Conservation (phyloP, 2,113 vertebrate species). For the Eulemur rufifrons region DNA sequence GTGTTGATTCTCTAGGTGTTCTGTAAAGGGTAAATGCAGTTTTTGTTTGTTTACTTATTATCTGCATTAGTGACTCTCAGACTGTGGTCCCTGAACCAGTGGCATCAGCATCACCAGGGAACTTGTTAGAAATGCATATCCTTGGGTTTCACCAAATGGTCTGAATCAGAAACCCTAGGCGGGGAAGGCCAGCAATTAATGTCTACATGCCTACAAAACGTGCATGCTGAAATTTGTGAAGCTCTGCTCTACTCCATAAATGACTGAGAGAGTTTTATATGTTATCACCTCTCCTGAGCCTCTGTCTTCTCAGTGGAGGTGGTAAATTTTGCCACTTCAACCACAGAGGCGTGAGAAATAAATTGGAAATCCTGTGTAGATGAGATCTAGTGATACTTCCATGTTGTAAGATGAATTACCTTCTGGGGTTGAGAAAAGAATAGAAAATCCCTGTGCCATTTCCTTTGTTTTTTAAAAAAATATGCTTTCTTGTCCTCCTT, state of each 20-base stretch:
- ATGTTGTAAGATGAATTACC: slow-evolving; percentile 4
- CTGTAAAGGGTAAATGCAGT: background rate
- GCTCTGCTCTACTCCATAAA: background rate
- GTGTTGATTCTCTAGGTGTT: background rate
- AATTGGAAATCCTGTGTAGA: slow-evolving; percentile 11
- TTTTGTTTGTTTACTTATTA: slow-evolving; percentile 16
- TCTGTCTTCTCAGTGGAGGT: background rate
- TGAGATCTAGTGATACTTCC: background rate
- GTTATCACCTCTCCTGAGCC: background rate
- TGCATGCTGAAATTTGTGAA: background rate
- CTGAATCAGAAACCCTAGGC: background rate
- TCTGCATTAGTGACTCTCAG: background rate
- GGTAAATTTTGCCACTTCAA: background rate
- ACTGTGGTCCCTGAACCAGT: background rate
- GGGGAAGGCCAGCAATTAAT: background rate
- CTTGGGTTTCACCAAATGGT: background rate
- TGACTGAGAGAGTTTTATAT: background rate
- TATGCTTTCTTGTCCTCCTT: slow-evolving; percentile 3
- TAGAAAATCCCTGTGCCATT: background rate
- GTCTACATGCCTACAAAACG: background rate
- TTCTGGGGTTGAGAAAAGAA: slow-evolving; percentile 18
- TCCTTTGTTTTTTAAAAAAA: background rate
- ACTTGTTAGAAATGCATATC: background rate
- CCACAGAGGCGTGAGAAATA: background rate
- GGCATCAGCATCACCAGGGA: background rate